Percentiles rank a stretch among this genome's conserved stretches.
phyloP scores from a whole-genome alignment of 2,797 vertebrate species.

The Cossypha polioptera region DNA sequence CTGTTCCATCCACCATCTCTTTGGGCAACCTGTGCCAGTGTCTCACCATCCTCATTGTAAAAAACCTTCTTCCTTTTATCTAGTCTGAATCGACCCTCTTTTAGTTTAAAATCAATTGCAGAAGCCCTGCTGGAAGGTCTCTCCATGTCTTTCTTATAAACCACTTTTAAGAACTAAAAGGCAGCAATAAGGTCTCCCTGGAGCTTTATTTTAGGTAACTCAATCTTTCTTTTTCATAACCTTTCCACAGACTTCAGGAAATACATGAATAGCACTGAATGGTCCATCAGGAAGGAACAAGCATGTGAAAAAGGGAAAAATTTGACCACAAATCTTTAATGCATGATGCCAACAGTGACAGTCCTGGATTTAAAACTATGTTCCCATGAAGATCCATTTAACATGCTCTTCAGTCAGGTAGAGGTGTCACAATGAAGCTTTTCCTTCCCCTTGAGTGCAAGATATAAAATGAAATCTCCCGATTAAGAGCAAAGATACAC shows the following conservation, averaged over 20 bases:
- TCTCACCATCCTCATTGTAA: not conserved
- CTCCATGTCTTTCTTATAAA: not conserved
- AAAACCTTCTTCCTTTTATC: not conserved
- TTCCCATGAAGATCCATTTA: not conserved
- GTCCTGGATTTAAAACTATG: not conserved
- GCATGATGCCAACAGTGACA: not conserved
- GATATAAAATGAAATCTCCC: not conserved
- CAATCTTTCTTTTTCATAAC: not conserved
- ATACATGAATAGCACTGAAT: not conserved
- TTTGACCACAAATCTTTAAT: not conserved
- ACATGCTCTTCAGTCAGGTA: not conserved
- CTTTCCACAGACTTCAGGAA: not conserved
- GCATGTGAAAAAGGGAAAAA: not conserved
- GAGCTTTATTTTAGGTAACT: not conserved
- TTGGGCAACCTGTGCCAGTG: not conserved
- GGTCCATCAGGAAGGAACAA: not conserved
- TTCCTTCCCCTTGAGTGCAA: not conserved
- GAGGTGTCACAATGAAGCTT: not conserved
- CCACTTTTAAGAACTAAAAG: not conserved
- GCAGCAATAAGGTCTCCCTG: not conserved
- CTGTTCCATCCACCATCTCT: not conserved
- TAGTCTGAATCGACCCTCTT: not conserved
- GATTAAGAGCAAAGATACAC: not conserved
- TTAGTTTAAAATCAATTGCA: not conserved
- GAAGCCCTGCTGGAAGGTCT: not conserved